Base-by-base conservation (phyloP, 2,888 invertebrate species). In the Ellobium chinense region DNA sequence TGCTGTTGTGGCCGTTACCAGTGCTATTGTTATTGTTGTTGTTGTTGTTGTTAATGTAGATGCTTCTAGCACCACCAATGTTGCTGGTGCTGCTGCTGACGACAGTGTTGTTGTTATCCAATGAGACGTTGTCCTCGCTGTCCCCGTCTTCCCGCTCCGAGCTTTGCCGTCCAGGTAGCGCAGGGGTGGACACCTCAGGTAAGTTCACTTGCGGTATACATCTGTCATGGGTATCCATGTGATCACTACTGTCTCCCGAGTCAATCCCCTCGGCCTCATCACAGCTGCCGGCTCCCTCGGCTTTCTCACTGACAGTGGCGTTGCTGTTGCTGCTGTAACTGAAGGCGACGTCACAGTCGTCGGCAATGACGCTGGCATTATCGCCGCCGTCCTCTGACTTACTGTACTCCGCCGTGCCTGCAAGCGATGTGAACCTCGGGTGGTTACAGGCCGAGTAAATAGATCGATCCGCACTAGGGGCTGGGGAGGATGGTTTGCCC, bases 31-130 rank as follows among this genome's bases (percentile, higher is more conserved):
- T 62, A 34, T 36, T 75, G 74, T 68, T 65, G 34, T 21, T 80
- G 58, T 34, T 70, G 56, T 60, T 65, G 62, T 83, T 85, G 77
- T 82, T 83, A 75, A 76, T 82, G 77, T 77, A 81, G 62, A 39
- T 65, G 34, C 24, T 60, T 2, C 24, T 60, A 18, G 7, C 18
- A 14, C 37, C 36, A 21, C 9, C n/a, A 27, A 12, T 68, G 70
- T 18, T 60, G 69, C 62, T 62, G 21, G 9, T 0, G 18, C 3
- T 60, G 70, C 24, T 58, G 37, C 60, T 63, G 63, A 34, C 62
- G 34, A 60, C 37, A 69, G 18, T 60, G 36, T 9, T 63, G 37
- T 36, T 73, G 31, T 39, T 63, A 31, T 29, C 39, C 18, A 31
- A 2, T 21, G 39, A 36, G 18, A 31, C 29, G 46, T 34, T 21